A percentile compares a stretch with the other conserved stretches of the same genome.
phyloP scores from a whole-genome alignment of 2,113 vertebrate genomes.

The Hemiprocne comata region DNA sequence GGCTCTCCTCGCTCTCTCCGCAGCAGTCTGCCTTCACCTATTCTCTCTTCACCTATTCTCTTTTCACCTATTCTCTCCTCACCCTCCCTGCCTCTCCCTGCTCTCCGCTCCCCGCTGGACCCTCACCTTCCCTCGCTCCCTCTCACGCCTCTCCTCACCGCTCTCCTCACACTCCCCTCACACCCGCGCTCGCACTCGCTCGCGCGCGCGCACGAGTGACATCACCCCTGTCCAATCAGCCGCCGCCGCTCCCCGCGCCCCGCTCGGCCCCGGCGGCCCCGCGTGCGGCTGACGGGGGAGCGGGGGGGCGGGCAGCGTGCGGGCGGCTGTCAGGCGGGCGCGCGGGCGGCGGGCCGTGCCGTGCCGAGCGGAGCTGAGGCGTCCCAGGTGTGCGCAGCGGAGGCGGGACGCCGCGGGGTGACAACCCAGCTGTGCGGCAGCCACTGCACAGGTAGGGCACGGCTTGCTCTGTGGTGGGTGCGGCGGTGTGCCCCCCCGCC shows the following conservation, averaged over 20 bases:
- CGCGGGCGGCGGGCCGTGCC: not conserved
- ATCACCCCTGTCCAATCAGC: conserved; percentile 61
- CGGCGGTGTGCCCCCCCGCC: not conserved
- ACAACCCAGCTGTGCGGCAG: not conserved
- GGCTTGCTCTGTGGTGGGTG: not conserved
- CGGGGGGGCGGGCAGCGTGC: not conserved
- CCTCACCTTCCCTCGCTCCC: not conserved
- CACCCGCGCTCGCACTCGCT: not conserved
- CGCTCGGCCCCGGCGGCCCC: not conserved
- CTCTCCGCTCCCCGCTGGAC: not conserved
- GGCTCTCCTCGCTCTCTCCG: too few species aligned
- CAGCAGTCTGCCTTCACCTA: not conserved
- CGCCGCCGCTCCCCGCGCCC: not conserved
- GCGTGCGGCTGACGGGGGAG: not conserved
- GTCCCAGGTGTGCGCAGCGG: not conserved
- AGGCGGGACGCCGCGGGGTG: not conserved
- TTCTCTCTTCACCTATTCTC: too few species aligned
- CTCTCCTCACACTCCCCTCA: not conserved
- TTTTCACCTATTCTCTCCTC: too few species aligned
- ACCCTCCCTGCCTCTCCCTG: rapidly evolving
- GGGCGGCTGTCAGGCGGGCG: not conserved
- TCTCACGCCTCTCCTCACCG: not conserved
- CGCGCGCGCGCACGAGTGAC: conserved; percentile 44
- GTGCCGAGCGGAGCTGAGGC: not conserved
- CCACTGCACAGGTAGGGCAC: not conserved